Conservation (phyloP, 2,797 vertebrate genomes). For the Chlorospingus semifuscus region DNA sequence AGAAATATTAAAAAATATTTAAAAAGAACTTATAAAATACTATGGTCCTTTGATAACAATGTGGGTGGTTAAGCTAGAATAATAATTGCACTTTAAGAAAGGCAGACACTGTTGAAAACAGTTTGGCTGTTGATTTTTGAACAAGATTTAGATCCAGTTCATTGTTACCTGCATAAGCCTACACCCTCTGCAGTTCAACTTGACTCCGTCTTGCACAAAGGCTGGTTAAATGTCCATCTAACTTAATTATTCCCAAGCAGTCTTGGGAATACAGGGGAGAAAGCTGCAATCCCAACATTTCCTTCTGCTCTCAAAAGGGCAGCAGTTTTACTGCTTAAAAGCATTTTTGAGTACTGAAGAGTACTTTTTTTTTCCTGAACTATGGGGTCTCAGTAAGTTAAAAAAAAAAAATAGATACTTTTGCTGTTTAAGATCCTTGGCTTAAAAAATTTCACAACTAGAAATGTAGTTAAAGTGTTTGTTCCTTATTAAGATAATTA, state of each 20-base stretch:
- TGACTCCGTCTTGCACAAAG: background rate
- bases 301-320: background rate
- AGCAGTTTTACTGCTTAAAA: background rate
- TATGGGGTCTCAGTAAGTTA: background rate
- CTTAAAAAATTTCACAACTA: background rate
- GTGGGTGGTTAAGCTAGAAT: background rate
- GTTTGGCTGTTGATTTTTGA: background rate
- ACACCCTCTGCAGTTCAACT: background rate
- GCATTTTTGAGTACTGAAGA: background rate
- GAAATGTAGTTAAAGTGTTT: background rate
- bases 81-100: background rate
- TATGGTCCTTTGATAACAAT: background rate
- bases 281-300: background rate
- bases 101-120: background rate
- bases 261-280: background rate
- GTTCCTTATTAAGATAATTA: background rate
- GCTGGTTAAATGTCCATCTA: background rate
- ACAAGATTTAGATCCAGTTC: background rate
- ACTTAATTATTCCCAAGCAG: background rate
- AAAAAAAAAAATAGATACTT: background rate
- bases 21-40: background rate
- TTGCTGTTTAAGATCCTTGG: background rate
- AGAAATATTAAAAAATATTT: background rate
- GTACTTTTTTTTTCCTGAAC: background rate
- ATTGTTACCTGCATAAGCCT: background rate